Conservation (phyloP, 2,113 vertebrate genomes). For the Mugil cephalus region DNA sequence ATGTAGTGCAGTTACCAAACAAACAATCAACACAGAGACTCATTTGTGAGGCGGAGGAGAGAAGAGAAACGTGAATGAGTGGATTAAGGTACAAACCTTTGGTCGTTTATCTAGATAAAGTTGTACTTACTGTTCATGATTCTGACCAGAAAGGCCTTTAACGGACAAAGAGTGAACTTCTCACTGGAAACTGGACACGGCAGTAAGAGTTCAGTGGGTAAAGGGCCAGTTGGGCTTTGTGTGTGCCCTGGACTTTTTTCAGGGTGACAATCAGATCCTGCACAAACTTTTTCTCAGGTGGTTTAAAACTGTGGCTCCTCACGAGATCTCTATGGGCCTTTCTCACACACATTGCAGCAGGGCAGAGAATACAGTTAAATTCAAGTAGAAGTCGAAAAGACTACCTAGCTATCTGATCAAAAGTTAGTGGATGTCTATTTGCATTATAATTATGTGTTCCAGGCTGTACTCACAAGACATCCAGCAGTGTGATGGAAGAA, state of each 20-base stretch:
- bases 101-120: conserved; percentile 53
- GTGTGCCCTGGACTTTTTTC: conserved; percentile 10
- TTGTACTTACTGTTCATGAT: conserved; percentile 24
- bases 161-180: conserved; percentile 72
- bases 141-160: conserved; percentile 42
- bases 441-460: too few relatives aligned
- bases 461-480: too few relatives aligned
- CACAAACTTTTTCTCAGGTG: not conserved
- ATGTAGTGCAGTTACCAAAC: conserved; percentile 30
- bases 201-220: conserved; percentile 52
- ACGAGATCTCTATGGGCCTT: conserved; percentile 9
- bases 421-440: not conserved
- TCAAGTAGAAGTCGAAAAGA: not conserved
- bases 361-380: not conserved
- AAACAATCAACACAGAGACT: conserved; percentile 48
- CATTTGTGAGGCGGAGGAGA: conserved; percentile 36
- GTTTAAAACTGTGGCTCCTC: conserved; percentile 11
- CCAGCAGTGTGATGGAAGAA: too few relatives aligned
- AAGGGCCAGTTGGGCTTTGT: conserved; percentile 51
- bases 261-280: not conserved
- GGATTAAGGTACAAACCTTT: conserved; percentile 56
- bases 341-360: conserved; percentile 12
- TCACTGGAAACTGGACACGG: conserved; percentile 69
- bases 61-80: conserved; percentile 41
- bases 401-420: not conserved